Percentiles rank a stretch among this genome's conserved stretches.
Conservation (phyloP, 2,888 invertebrate species). For the Agrotis puta region DNA sequence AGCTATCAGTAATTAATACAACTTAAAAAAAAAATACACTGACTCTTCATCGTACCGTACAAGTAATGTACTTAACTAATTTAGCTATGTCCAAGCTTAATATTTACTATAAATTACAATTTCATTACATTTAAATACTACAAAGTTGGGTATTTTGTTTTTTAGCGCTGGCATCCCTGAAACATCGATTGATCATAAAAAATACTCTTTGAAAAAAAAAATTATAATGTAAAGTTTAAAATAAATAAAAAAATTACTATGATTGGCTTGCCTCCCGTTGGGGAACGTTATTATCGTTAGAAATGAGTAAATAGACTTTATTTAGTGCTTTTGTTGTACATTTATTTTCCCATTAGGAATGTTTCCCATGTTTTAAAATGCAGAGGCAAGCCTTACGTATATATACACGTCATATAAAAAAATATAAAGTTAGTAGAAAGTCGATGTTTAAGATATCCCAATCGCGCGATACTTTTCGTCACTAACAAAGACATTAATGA, state of each 20-base stretch:
- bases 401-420: too few species aligned
- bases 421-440: not conserved
- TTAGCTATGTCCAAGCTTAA: conserved; percentile 89
- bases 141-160: conserved; percentile 59
- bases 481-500: conserved; percentile 47
- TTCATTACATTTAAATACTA: conserved; percentile 86
- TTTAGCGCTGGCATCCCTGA: conserved; percentile 54
- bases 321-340: not conserved
- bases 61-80: conserved; percentile 83
- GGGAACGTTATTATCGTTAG: not conserved
- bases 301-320: not conserved
- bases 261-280: conserved; percentile 7
- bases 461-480: conserved; percentile 22
- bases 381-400: conserved; percentile 13
- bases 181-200: conserved; percentile 47
- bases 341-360: not conserved
- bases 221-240: conserved; percentile 22
- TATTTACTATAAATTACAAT: conserved; percentile 89
- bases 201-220: conserved; percentile 33
- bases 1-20: conserved; percentile 89
- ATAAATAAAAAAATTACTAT: conserved; percentile 14
- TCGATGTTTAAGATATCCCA: conserved; percentile 59
- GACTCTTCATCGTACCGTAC: conserved; percentile 84
- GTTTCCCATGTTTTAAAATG: not conserved
- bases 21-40: conserved; percentile 90